Percentiles rank a stretch among this genome's conserved stretches.
phyloP scores from a whole-genome alignment of 1,140 invertebrate genomes.

The Drosophila yakuba region DNA sequence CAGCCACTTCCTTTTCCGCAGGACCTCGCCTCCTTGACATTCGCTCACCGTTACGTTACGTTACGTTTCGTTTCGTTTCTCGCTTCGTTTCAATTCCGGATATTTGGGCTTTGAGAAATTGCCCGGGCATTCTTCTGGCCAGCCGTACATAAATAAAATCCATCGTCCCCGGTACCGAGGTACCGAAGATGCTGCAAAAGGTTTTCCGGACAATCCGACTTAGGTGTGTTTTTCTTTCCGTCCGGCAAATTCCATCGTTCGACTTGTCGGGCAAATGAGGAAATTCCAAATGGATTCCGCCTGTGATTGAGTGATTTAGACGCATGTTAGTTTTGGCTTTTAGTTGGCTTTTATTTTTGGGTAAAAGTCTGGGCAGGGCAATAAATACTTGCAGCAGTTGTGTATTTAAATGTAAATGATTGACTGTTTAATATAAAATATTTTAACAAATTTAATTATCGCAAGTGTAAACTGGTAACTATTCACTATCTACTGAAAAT shows the following conservation, averaged over 20 bases:
- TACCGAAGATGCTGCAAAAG: constrained; percentile 8
- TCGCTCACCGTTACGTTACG: constrained; percentile 10
- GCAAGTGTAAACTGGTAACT: background rate
- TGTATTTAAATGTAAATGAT: too few species aligned
- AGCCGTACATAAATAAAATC: constrained; percentile 78
- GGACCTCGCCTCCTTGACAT: constrained; percentile 18
- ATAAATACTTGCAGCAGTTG: too few species aligned
- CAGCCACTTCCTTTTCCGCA: constrained; percentile 20
- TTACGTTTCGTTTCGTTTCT: background rate
- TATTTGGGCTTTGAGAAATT: constrained; percentile 59
- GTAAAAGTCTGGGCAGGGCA: background rate
- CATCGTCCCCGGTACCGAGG: constrained; percentile 4
- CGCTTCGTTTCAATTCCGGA: background rate
- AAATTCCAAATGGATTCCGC: constrained; percentile 30
- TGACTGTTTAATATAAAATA: too few species aligned
- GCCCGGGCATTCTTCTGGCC: constrained; percentile 71
- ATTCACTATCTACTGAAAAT: background rate
- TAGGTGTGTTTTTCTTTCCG: background rate
- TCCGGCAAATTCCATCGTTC: constrained; percentile 12
- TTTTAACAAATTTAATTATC: background rate
- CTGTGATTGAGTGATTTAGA: constrained; percentile 32
- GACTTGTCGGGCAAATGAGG: constrained; percentile 20
- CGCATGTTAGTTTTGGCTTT: background rate
- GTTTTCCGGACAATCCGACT: background rate
- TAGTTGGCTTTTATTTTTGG: background rate